phyloP scores from a whole-genome alignment of 2,797 vertebrate species.

The Poecilia velifera region DNA sequence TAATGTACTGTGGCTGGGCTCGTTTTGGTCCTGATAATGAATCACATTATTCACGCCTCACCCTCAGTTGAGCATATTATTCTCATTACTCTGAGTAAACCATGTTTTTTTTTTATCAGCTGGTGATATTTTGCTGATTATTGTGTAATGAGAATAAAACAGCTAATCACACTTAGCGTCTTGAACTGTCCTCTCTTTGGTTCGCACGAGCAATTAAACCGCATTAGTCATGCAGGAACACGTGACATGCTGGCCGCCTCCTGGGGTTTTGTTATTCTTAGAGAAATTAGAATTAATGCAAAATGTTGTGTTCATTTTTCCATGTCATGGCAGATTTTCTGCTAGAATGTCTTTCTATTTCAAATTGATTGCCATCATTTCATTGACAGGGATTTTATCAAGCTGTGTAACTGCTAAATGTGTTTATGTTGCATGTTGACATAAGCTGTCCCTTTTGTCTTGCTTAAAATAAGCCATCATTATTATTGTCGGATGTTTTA shows the following conservation, averaged over 20 bases:
- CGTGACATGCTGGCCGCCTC: background rate
- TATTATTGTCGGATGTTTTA: background rate
- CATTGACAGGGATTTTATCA: background rate
- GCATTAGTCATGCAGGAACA: constrained; percentile 42
- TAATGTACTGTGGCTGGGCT: constrained; percentile 50
- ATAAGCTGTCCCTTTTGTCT: background rate
- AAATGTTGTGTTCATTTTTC: background rate
- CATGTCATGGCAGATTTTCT: background rate
- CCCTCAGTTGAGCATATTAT: constrained; percentile 62
- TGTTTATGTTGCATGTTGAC: background rate
- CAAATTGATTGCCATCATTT: background rate
- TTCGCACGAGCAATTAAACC: constrained; percentile 46
- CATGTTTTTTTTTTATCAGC: constrained; percentile 36
- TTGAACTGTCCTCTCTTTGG: constrained; percentile 24
- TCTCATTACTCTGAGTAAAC: constrained; percentile 57
- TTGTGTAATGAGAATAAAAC: constrained; percentile 47
- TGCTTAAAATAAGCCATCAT: background rate
- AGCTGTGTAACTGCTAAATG: constrained; percentile 9
- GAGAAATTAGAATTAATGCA: background rate
- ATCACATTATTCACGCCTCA: constrained; percentile 66
- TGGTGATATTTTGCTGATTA: constrained; percentile 52
- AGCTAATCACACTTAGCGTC: constrained; percentile 27
- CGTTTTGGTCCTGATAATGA: constrained; percentile 59
- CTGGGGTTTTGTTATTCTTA: background rate
- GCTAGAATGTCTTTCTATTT: background rate